Base-by-base conservation (phyloP, 2,888 invertebrate genomes). In the Cerastis leucographa region DNA sequence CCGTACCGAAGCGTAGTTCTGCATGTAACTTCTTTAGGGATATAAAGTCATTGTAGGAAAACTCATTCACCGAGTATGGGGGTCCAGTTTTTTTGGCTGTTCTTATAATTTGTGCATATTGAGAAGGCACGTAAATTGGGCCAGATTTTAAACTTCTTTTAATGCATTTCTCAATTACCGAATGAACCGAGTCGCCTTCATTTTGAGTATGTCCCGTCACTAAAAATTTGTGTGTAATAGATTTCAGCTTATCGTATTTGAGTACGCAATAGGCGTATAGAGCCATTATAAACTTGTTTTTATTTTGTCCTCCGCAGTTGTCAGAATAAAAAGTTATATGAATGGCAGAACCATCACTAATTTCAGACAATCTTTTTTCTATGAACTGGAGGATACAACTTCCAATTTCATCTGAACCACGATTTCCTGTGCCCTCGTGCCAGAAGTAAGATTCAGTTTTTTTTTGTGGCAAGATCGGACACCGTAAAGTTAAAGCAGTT, bases 1-100 rank as follows among this genome's bases (percentile, higher is more conserved):
- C n/a, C 35, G 35, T 62, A 62, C 61, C 61, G 61, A 62, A 62
- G 22, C 35, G 61, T 62, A 62, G 61, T 61, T 61, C 61, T 61
- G 61, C 35, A 61, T 61, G 61, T 61, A 61, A 61, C 4, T 35
- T 61, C 61, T 61, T 61, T 35, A 61, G 22, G 4, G 35, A 61
- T 61, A 61, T 61, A 35, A 61, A 19, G 7, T 61, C 19, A 61
- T 61, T 61, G 35, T 35, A 61, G 19, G 61, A 61, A 35, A 19
- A 22, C 40, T 40, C 40, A 40, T 40, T 40, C 7, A 40, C 40
- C 40, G 40, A 40, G 40, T 40, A 40, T 40, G 40, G 40, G 40
- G 4, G 40, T 40, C 40, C 40, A 40, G 40, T 40, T 40, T 40
- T 40, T 40, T 40, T 40, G 40, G 40, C 40, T 40, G 40, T 40